phyloP scores from a whole-genome alignment of 2,888 invertebrate species.

The Noctua janthina region DNA sequence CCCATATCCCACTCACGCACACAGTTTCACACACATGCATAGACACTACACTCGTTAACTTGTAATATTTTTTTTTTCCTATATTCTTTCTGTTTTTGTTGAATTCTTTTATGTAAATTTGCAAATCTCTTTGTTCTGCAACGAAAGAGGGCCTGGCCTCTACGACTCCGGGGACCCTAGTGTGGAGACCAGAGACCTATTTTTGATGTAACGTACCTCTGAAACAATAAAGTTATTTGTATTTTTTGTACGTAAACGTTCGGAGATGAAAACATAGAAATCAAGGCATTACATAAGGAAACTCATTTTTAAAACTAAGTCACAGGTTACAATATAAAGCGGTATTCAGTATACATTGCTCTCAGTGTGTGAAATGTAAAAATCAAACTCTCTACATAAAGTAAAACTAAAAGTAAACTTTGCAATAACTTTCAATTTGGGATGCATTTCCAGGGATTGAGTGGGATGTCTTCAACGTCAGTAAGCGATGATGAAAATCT shows the following conservation, averaged over 20 bases:
- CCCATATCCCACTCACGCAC: too few species aligned
- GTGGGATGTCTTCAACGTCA: conserved; percentile 51
- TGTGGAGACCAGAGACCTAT: too few species aligned
- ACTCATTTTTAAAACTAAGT: background rate
- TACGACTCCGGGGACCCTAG: too few species aligned
- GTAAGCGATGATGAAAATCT: conserved; percentile 50
- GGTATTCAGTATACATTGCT: background rate
- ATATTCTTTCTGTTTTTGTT: too few species aligned
- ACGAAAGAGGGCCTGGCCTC: too few species aligned
- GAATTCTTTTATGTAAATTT: too few species aligned
- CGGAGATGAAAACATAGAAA: background rate
- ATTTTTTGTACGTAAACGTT: background rate
- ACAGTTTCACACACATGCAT: too few species aligned
- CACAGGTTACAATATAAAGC: background rate
- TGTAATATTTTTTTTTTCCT: too few species aligned
- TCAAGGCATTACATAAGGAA: background rate
- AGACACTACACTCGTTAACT: too few species aligned
- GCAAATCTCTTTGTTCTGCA: too few species aligned
- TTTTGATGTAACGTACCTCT: too few species aligned
- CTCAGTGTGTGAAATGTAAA: background rate
- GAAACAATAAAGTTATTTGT: too few species aligned
- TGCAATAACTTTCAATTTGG: conserved; percentile 23
- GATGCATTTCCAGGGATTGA: conserved; percentile 49
- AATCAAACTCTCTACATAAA: background rate
- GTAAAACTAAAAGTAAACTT: conserved; percentile 32